Conservation (phyloP, 2,113 vertebrate species). For the Albula glossodonta region DNA sequence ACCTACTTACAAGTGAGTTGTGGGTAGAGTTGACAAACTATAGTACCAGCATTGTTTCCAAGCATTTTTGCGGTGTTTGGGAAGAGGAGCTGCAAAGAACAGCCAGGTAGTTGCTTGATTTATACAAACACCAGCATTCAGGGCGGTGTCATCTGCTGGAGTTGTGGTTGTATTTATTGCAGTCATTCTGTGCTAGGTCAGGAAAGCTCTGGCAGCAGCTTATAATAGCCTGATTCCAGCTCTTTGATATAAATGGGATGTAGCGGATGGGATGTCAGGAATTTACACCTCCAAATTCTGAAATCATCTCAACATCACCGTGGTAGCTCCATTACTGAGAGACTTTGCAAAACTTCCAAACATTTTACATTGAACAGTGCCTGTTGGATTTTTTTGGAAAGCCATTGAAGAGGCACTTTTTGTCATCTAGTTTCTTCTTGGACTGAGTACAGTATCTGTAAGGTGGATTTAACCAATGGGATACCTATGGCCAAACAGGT, state of each 20-base stretch:
- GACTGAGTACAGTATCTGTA: neutral
- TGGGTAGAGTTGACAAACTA: no score
- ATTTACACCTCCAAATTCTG: neutral
- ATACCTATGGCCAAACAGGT: neutral
- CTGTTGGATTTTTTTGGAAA: constrained; percentile 9
- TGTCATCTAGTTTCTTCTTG: neutral
- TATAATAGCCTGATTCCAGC: neutral
- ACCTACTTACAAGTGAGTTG: no score
- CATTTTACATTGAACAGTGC: constrained; percentile 9
- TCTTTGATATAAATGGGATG: neutral
- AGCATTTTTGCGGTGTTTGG: no score
- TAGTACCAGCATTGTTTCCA: no score
- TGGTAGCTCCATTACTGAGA: neutral
- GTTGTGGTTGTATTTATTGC: neutral
- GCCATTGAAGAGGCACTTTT: neutral
- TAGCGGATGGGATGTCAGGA: neutral
- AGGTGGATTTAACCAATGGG: neutral
- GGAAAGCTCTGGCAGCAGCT: neutral
- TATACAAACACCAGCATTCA: neutral
- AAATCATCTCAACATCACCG: neutral
- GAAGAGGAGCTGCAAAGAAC: neutral
- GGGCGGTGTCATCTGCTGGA: neutral
- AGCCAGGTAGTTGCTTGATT: neutral
- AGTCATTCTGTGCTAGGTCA: neutral
- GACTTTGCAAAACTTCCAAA: neutral